Evolutionary conservation across 2,113 vertebrate genomes (phyloP).

Genomic region (Paramormyrops kingsleyae): DNA sequence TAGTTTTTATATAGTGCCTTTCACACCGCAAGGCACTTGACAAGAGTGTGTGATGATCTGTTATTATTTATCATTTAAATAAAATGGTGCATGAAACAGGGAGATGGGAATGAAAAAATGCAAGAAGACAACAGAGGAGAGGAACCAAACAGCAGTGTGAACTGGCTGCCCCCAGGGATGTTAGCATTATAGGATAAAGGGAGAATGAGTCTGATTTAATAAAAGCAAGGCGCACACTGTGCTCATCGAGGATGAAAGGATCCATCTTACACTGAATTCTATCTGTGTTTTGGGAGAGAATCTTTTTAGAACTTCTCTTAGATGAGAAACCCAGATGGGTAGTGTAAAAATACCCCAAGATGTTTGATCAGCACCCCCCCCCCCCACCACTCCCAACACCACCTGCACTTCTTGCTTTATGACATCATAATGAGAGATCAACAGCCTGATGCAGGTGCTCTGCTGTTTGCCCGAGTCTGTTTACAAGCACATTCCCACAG

Average conservation of each 20-base stretch:
- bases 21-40: neutral
- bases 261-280: neutral
- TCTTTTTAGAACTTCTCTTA: neutral
- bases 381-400: neutral
- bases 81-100: neutral
- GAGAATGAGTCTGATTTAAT: neutral
- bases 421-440: neutral
- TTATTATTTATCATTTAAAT: neutral
- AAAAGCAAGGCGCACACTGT: neutral
- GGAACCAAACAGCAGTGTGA: neutral
- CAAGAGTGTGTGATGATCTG: neutral
- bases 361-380: neutral
- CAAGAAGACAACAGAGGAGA: neutral
- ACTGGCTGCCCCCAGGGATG: neutral
- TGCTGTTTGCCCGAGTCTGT: neutral
- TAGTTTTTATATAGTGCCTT: neutral
- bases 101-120: neutral
- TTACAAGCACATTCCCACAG: neutral
- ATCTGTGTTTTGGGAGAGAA: neutral
- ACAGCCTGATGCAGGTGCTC: neutral
- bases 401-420: neutral
- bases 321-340: neutral
- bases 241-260: neutral
- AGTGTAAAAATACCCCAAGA: neutral
- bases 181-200: neutral